phyloP scores from a whole-genome alignment of 2,797 vertebrate genomes.

The Silurus aristotelis region DNA sequence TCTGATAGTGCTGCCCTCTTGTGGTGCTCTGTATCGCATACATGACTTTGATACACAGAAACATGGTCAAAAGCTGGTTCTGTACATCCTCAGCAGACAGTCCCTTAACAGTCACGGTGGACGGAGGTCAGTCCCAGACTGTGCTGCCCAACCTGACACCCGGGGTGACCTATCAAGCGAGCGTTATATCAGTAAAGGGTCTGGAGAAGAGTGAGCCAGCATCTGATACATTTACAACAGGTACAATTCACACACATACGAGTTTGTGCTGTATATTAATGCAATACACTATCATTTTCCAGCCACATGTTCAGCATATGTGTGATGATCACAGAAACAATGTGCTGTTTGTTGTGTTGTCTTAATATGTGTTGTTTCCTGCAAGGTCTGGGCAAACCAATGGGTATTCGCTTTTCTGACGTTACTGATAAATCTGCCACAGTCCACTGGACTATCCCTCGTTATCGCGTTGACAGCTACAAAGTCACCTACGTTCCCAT shows the following conservation, averaged over 20 bases:
- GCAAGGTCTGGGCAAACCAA: conserved; percentile 5
- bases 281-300: not conserved
- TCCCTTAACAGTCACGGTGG: conserved; percentile 77
- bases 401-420: conserved; percentile 82
- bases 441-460: conserved; percentile 84
- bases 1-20: conserved; percentile 35
- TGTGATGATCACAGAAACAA: not conserved
- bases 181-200: conserved; percentile 82
- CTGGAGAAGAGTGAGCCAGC: conserved; percentile 88
- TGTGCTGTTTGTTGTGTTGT: not conserved
- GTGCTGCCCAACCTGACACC: conserved; percentile 83
- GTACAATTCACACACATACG: conserved; percentile 59
- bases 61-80: not conserved
- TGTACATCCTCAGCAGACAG: conserved; percentile 69
- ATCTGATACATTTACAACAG: conserved; percentile 87
- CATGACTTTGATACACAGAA: not conserved
- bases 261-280: not conserved
- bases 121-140: conserved; percentile 78
- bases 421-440: conserved; percentile 87
- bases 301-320: not conserved
- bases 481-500: conserved; percentile 81
- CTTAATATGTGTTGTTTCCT: not conserved
- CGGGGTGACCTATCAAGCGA: conserved; percentile 85
- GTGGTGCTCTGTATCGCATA: not conserved
- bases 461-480: conserved; percentile 82